These are phyloP conservation scores for Trachemys scripta DNA, from an alignment of 2,113 vertebrate genomes.

Conservation along the genomic window DNA sequence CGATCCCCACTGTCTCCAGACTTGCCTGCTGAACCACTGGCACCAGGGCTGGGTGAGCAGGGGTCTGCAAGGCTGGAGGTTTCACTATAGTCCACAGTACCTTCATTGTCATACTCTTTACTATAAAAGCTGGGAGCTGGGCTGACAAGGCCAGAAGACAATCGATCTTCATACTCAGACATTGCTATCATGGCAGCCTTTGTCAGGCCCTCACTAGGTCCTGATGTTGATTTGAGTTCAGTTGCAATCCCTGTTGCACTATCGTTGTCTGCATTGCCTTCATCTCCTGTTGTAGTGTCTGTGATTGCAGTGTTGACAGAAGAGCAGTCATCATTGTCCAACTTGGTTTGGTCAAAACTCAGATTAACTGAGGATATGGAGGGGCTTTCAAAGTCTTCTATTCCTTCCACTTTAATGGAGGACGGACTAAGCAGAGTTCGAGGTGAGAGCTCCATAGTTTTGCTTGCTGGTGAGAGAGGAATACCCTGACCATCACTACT, in stretches of 20 bases:
- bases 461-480: slow-evolving; percentile 93
- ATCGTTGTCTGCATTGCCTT: slow-evolving; percentile 96
- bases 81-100: slow-evolving; percentile 97
- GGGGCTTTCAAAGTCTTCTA: slow-evolving; percentile 96
- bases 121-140: slow-evolving; percentile 96
- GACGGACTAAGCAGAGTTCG: slow-evolving; percentile 94
- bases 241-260: slow-evolving; percentile 85
- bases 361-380: slow-evolving; percentile 95
- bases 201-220: slow-evolving; percentile 89
- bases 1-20: slow-evolving; percentile 93
- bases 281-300: slow-evolving; percentile 97
- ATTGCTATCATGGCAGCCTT: slow-evolving; percentile 90
- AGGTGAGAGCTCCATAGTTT: slow-evolving; percentile 94
- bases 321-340: slow-evolving; percentile 99
- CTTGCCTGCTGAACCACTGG: slow-evolving; percentile 90
- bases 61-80: slow-evolving; percentile 98
- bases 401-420: slow-evolving; percentile 97
- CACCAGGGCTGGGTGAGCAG: slow-evolving; percentile 95
- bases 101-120: slow-evolving; percentile 97
- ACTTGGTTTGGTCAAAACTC: slow-evolving; percentile 94
- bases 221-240: slow-evolving; percentile 90
- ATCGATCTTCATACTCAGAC: slow-evolving; percentile 95
- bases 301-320: slow-evolving; percentile 99
- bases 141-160: slow-evolving; percentile 97
- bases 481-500: slow-evolving; percentile 92